A percentile compares a stretch with the other conserved stretches of the same genome.
These are phyloP conservation scores for Charadrius vociferus DNA, from an alignment of 2,113 vertebrate genomes.

Conservation along the genomic window DNA sequence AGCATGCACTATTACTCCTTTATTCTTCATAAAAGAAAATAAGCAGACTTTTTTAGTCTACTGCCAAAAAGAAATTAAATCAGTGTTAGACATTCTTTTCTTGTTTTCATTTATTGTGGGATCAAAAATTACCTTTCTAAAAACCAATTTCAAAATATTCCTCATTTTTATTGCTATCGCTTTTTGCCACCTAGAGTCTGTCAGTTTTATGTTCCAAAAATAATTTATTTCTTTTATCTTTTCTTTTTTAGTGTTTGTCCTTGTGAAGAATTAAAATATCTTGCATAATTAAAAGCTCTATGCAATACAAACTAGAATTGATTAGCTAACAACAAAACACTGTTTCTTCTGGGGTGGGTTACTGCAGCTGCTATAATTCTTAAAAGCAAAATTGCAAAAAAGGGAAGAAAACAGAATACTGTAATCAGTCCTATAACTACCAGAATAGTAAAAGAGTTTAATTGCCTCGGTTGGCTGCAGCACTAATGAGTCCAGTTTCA, in stretches of 20 bases:
- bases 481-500: constrained; percentile 6
- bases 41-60: background rate
- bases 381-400: constrained; percentile 4
- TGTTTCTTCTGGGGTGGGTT: background rate
- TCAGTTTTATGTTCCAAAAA: background rate
- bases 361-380: constrained; percentile 40
- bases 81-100: background rate
- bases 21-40: background rate
- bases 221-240: background rate
- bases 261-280: constrained; percentile 26
- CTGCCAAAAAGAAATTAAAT: background rate
- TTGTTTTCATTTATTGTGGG: background rate
- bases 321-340: background rate
- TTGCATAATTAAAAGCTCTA: constrained; percentile 6
- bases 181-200: background rate
- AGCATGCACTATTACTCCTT: background rate
- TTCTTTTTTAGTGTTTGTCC: background rate
- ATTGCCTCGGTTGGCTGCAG: background rate
- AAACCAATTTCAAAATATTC: background rate
- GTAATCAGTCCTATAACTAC: background rate
- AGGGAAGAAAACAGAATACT: background rate
- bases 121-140: background rate
- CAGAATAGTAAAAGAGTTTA: constrained; percentile 1
- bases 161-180: background rate
- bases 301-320: background rate